Percentiles rank a stretch among this genome's conserved stretches.
Evolutionary conservation across 1,140 invertebrate genomes (phyloP).

Genomic region (Apis laboriosa): DNA sequence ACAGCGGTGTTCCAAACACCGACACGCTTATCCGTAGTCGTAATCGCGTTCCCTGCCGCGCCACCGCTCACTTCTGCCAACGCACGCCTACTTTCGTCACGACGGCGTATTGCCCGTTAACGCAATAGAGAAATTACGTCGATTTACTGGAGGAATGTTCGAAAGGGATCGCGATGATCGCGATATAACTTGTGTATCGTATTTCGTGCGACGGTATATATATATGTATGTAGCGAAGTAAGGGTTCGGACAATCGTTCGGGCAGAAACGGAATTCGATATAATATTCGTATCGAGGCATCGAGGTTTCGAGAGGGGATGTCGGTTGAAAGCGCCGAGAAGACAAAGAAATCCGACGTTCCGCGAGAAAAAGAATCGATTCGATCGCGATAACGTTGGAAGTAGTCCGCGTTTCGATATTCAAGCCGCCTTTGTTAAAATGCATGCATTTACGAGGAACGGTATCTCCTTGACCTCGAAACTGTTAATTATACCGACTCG

Average conservation of each 20-base stretch:
- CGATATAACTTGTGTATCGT: too few species aligned
- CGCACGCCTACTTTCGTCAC: constrained; percentile 56
- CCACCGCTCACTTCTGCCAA: constrained; percentile 54
- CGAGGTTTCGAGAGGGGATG: not conserved
- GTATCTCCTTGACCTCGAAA: constrained; percentile 19
- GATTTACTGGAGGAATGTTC: constrained; percentile 3
- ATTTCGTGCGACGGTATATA: too few species aligned
- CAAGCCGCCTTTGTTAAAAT: not conserved
- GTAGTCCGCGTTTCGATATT: constrained; percentile 11
- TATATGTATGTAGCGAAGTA: not conserved
- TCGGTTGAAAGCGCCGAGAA: not conserved
- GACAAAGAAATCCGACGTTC: not conserved
- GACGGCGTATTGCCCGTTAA: constrained; percentile 52
- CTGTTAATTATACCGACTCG: constrained; percentile 27
- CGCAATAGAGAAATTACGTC: constrained; percentile 44
- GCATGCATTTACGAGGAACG: not conserved
- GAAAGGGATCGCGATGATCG: constrained; percentile 11
- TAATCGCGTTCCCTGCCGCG: constrained; percentile 33
- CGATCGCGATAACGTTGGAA: not conserved
- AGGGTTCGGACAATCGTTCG: not conserved
- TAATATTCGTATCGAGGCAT: not conserved
- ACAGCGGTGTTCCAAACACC: constrained; percentile 1
- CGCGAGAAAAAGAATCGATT: not conserved
- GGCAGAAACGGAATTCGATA: not conserved
- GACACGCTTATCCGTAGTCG: constrained; percentile 39